Evolutionary conservation across 2,888 invertebrate genomes (phyloP).

Genomic region (Acleris emargana): DNA sequence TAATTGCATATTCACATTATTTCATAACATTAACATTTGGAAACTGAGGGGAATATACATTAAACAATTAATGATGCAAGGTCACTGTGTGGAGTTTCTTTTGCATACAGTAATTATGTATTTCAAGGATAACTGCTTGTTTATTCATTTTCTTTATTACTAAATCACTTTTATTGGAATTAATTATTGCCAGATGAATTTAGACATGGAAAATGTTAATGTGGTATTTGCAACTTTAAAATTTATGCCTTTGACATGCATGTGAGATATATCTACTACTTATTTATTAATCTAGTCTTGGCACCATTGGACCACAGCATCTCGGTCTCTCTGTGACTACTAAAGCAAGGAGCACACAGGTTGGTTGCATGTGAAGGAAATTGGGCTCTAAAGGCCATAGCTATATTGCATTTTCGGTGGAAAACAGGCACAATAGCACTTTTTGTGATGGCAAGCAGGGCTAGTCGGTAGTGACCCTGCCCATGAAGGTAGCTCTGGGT

Average conservation of each 20-base stretch:
- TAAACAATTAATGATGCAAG: conserved; percentile 19
- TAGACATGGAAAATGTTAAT: neutral
- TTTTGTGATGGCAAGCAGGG: no score
- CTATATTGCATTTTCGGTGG: no score
- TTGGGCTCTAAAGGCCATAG: no score
- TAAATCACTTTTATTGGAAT: conserved; percentile 6
- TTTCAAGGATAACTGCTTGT: conserved; percentile 13
- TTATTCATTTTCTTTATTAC: conserved; percentile 1
- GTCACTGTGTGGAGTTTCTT: conserved; percentile 1
- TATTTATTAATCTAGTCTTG: no score
- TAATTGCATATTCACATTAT: conserved; percentile 19
- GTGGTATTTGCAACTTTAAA: neutral
- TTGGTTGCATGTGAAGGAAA: no score
- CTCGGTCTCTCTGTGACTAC: no score
- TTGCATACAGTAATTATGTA: conserved; percentile 9
- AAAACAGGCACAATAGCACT: no score
- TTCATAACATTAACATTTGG: conserved; percentile 23
- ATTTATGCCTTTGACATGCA: neutral
- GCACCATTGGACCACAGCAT: no score
- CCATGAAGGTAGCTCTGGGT: no score
- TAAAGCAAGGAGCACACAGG: no score
- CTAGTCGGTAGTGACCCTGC: no score
- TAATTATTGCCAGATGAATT: neutral
- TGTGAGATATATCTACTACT: no score
- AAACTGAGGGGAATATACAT: conserved; percentile 10